Percentiles rank a stretch among this genome's conserved stretches.
Conservation (phyloP, 2,888 invertebrate genomes). For the Sicus ferrugineus region DNA sequence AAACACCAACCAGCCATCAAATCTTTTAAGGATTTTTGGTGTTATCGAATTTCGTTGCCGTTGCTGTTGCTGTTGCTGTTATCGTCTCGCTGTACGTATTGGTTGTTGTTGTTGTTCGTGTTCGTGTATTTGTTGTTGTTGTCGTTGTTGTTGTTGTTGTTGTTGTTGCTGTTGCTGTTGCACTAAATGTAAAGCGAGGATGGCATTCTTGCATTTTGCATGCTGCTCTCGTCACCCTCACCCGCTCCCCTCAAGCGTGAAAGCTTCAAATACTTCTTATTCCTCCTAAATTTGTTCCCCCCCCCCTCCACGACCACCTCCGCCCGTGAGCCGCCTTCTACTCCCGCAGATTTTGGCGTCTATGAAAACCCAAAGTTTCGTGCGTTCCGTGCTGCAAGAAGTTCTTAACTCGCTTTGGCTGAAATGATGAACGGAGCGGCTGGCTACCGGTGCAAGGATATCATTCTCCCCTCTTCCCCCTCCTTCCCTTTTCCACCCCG, state of each 20-base stretch:
- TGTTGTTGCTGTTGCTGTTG: no score
- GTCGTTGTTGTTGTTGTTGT: no score
- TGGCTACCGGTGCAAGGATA: no score
- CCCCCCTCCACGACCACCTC: not conserved
- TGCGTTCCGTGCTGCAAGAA: not conserved
- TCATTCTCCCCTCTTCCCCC: no score
- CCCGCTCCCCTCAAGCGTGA: not conserved
- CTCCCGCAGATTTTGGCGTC: not conserved
- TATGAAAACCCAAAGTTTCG: constrained; percentile 14
- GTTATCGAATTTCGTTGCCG: constrained; percentile 13
- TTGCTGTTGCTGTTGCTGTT: no score
- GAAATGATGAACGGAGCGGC: not conserved
- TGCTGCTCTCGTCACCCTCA: constrained; percentile 18
- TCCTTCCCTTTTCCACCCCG: no score
- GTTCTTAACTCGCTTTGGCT: constrained; percentile 5
- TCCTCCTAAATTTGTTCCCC: no score
- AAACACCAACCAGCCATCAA: not conserved
- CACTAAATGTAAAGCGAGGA: no score
- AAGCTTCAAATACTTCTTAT: not conserved
- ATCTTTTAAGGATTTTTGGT: constrained; percentile 23
- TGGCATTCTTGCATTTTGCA: constrained; percentile 9
- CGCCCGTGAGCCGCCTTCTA: not conserved
- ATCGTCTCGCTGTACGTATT: no score
- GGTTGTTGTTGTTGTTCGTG: not conserved
- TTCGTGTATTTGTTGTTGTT: not conserved